Percentiles rank a stretch among this genome's conserved stretches.
These are phyloP conservation scores for Hybos culiciformis DNA, from an alignment of 2,888 invertebrate genomes.

Conservation along the genomic window DNA sequence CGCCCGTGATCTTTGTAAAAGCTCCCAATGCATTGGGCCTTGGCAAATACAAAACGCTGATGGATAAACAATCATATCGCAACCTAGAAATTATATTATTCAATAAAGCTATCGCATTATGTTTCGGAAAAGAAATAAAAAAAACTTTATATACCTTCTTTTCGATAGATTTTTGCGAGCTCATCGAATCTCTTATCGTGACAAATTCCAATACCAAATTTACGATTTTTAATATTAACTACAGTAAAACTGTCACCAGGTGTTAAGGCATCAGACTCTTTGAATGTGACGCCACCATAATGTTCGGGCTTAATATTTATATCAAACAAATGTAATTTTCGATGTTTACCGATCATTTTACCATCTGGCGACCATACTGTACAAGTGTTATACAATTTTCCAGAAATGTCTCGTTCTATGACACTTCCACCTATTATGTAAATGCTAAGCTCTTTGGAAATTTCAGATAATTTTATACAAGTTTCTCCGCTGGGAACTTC, in stretches of 20 bases:
- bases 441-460: slow-evolving; percentile 61
- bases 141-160: slow-evolving; percentile 33
- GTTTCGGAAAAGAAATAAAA: not conserved
- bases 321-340: slow-evolving; percentile 91
- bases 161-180: slow-evolving; percentile 60
- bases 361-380: slow-evolving; percentile 74
- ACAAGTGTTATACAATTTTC: slow-evolving; percentile 70
- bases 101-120: not conserved
- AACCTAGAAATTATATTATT: slow-evolving; percentile 40
- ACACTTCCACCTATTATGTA: slow-evolving; percentile 82
- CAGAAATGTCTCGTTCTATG: slow-evolving; percentile 56
- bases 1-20: slow-evolving; percentile 67
- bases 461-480: slow-evolving; percentile 49
- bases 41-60: slow-evolving; percentile 56
- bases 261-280: slow-evolving; percentile 71
- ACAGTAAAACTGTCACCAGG: slow-evolving; percentile 62
- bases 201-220: slow-evolving; percentile 87
- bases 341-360: slow-evolving; percentile 59
- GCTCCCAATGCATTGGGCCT: slow-evolving; percentile 86
- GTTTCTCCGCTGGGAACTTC: slow-evolving; percentile 71
- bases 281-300: slow-evolving; percentile 75
- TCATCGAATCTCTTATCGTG: slow-evolving; percentile 90
- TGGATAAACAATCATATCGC: slow-evolving; percentile 77
- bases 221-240: slow-evolving; percentile 54
- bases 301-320: slow-evolving; percentile 52